Percentiles rank a stretch among this genome's conserved stretches.
Evolutionary conservation across 2,888 invertebrate species (phyloP).

Genomic region (Drosophila phalerata): DNA sequence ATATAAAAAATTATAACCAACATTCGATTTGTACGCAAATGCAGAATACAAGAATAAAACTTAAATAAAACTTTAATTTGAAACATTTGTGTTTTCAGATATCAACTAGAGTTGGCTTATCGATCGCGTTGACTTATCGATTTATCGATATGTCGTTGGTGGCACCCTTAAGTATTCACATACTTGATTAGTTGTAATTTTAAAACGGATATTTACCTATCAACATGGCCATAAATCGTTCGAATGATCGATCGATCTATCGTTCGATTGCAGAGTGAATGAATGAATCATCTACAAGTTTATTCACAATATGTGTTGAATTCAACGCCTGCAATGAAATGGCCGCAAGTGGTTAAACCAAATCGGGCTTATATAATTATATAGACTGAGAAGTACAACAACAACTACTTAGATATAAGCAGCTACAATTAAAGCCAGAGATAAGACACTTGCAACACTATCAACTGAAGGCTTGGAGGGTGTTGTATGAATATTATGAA

Average conservation of each 20-base stretch:
- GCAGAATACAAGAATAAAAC: conserved; percentile 19
- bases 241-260: conserved; percentile 38
- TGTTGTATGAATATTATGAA: not conserved
- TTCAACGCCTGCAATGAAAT: conserved; percentile 64
- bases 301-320: conserved; percentile 24
- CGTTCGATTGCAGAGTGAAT: conserved; percentile 23
- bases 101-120: not conserved
- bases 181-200: conserved; percentile 44
- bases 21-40: conserved; percentile 71
- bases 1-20: conserved; percentile 52
- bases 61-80: not conserved
- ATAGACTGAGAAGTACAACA: conserved; percentile 40
- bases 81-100: not conserved
- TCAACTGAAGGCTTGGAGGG: conserved; percentile 27
- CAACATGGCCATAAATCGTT: conserved; percentile 73
- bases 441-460: conserved; percentile 45
- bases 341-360: conserved; percentile 62
- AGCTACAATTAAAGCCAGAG: conserved; percentile 32
- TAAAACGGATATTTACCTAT: conserved; percentile 72
- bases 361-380: conserved; percentile 76
- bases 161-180: conserved; percentile 24
- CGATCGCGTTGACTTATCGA: conserved; percentile 25
- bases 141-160: conserved; percentile 49
- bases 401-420: conserved; percentile 14
- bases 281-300: conserved; percentile 63